Evolutionary conservation across 1,140 invertebrate species (phyloP).

Genomic region (Steinernema feltiae): DNA sequence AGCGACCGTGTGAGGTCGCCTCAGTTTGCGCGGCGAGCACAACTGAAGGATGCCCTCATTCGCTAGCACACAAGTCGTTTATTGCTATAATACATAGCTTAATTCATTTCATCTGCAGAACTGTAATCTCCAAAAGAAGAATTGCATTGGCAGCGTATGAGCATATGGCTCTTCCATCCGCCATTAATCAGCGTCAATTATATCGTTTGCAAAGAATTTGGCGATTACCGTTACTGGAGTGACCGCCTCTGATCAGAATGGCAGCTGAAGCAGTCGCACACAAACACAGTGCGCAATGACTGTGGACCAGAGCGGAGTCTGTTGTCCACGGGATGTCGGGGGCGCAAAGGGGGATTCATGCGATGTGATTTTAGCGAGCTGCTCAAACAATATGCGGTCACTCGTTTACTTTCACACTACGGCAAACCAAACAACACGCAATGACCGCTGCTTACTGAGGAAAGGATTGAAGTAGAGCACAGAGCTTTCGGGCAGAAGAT

Average conservation of each 20-base stretch:
- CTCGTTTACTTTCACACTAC: constrained; percentile 2
- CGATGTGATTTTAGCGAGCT: not conserved
- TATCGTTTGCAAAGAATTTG: no score
- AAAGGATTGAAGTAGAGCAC: not conserved
- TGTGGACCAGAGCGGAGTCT: not conserved
- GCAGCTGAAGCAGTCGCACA: not conserved
- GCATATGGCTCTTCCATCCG: not conserved
- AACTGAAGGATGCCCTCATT: not conserved
- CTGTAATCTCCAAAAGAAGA: no score
- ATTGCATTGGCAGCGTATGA: not conserved
- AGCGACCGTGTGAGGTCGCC: constrained; percentile 9
- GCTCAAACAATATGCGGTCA: not conserved
- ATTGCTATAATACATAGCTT: not conserved
- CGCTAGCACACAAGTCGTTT: not conserved
- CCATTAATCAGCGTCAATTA: no score
- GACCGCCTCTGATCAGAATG: not conserved
- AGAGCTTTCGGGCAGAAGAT: not conserved
- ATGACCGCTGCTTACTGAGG: not conserved
- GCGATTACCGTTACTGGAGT: not conserved
- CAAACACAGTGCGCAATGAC: not conserved
- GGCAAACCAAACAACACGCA: not conserved
- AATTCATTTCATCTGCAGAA: not conserved
- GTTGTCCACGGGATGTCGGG: not conserved
- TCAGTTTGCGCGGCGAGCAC: not conserved
- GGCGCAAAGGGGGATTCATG: no score